Percentiles rank a stretch among this genome's conserved stretches.
Conservation (phyloP, 1,140 invertebrate genomes). For the Papilio polytes region DNA sequence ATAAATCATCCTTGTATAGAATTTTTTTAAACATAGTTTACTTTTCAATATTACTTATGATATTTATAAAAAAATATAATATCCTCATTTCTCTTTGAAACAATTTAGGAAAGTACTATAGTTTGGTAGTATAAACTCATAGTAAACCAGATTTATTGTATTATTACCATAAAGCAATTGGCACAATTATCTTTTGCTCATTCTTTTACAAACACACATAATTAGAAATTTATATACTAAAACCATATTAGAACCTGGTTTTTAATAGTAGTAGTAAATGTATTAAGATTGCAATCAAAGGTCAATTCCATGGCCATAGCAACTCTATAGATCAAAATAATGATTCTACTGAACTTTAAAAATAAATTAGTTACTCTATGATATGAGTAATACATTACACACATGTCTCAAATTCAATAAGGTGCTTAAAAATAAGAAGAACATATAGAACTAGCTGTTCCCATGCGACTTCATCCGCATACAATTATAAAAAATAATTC, state of each 20-base stretch:
- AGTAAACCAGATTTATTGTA: not conserved
- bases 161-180: not conserved
- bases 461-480: too few species aligned
- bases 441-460: too few species aligned
- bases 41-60: not conserved
- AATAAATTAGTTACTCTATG: not conserved
- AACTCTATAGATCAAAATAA: not conserved
- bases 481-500: too few species aligned
- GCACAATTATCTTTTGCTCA: not conserved
- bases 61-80: too few species aligned
- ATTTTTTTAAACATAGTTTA: not conserved
- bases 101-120: too few species aligned
- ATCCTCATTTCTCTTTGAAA: too few species aligned
- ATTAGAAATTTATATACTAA: not conserved
- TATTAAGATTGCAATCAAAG: constrained; percentile 10
- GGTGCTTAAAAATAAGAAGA: not conserved
- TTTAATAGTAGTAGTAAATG: constrained; percentile 25
- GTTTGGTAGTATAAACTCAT: not conserved
- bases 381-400: too few species aligned
- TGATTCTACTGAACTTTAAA: not conserved
- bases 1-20: not conserved
- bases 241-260: not conserved
- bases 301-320: constrained; percentile 9
- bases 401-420: not conserved
- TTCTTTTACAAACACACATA: not conserved